Evolutionary conservation across 1,140 invertebrate genomes (phyloP).

Genomic region (Trissolcus basalis): DNA sequence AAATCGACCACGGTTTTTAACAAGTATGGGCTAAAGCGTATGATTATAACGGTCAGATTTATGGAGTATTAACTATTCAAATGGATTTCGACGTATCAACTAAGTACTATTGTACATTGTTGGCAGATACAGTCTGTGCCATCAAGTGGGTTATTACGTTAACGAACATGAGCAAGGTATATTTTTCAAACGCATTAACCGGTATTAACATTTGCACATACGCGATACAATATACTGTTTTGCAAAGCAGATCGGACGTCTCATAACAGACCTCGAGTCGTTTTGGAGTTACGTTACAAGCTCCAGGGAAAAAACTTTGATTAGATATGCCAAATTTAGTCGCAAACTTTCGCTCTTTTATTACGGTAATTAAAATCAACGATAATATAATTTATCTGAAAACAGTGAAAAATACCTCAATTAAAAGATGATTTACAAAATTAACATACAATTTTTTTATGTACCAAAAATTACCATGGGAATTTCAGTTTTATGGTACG

Average conservation of each 20-base stretch:
- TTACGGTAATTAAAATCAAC: background rate
- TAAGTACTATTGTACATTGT: background rate
- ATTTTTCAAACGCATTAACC: background rate
- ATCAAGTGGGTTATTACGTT: constrained; percentile 2
- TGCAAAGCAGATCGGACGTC: background rate
- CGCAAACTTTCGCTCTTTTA: background rate
- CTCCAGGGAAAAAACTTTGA: background rate
- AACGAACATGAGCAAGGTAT: background rate
- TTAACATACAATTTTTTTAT: too few relatives aligned
- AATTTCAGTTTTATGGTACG: constrained; percentile 10
- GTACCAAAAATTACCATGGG: background rate
- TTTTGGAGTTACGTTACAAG: constrained; percentile 1
- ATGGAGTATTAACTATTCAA: constrained; percentile 5
- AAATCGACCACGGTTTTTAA: too few relatives aligned
- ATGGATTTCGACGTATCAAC: background rate
- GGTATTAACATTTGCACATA: background rate
- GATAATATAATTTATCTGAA: background rate
- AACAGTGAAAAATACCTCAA: too few relatives aligned
- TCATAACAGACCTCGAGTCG: background rate
- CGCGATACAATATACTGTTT: too few relatives aligned
- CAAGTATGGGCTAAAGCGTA: too few relatives aligned
- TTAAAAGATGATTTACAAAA: too few relatives aligned
- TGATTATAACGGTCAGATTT: background rate
- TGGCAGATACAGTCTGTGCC: background rate
- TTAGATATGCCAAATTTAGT: constrained; percentile 5